A percentile compares a stretch with the other conserved stretches of the same genome.
phyloP scores from a whole-genome alignment of 2,113 vertebrate species.

The Carlito syrichta region DNA sequence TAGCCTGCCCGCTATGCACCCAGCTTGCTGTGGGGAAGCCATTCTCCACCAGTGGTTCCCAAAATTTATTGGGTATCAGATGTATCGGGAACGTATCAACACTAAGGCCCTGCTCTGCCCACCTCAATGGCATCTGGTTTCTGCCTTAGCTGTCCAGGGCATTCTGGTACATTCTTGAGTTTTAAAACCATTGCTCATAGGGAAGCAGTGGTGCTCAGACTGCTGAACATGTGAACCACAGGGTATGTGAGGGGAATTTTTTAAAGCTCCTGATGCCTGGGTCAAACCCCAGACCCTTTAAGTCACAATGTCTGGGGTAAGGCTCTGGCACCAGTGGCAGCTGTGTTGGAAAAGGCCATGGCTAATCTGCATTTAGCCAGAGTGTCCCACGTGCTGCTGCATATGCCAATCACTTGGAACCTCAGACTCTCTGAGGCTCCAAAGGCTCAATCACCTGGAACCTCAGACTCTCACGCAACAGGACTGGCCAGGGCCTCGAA shows the following conservation, averaged over 20 bases:
- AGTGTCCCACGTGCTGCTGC: no score
- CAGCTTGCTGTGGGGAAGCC: not conserved
- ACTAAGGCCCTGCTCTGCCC: not conserved
- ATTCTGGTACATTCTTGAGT: not conserved
- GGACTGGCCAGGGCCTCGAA: not conserved
- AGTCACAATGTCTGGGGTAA: not conserved
- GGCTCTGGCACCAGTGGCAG: not conserved
- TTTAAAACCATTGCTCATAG: not conserved
- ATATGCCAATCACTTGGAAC: not conserved
- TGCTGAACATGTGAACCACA: not conserved
- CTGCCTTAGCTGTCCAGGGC: not conserved
- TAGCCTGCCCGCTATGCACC: not conserved
- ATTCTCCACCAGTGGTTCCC: not conserved
- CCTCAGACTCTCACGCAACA: not conserved
- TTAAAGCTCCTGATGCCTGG: not conserved
- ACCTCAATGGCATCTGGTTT: not conserved
- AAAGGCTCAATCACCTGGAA: rapidly evolving
- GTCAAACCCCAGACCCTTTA: not conserved
- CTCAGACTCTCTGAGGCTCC: no score
- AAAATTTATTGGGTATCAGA: not conserved
- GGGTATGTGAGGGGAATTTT: not conserved
- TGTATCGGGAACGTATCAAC: no score
- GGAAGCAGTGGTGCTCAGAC: not conserved
- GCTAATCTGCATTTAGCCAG: not conserved
- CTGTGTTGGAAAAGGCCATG: not conserved